Evolutionary conservation across 2,888 invertebrate species (phyloP).

Genomic region (Phengaris arion): DNA sequence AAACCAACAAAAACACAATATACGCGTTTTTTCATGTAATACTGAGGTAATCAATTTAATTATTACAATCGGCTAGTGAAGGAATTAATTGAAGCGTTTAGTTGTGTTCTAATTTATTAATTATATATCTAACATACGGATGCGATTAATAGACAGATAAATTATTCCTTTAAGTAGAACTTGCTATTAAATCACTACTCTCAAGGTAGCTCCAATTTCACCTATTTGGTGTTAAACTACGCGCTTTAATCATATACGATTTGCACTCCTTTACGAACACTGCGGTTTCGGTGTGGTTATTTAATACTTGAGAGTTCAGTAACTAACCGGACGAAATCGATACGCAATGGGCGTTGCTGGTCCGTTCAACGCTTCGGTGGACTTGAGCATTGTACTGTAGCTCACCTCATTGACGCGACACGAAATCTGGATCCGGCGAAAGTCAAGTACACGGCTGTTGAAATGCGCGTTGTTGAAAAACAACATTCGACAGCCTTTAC

Average conservation of each 20-base stretch:
- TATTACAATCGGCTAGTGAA: too few relatives aligned
- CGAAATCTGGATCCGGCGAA: conserved; percentile 70
- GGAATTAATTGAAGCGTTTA: too few relatives aligned
- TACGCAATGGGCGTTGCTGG: conserved; percentile 52
- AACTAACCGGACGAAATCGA: conserved; percentile 67
- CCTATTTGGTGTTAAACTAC: not conserved
- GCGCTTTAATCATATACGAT: conserved; percentile 1
- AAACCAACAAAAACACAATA: not conserved
- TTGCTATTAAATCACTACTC: too few relatives aligned
- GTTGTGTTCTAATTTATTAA: too few relatives aligned
- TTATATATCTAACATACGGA: too few relatives aligned
- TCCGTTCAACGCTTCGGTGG: conserved; percentile 64
- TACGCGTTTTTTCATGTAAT: too few relatives aligned
- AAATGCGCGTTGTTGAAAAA: conserved; percentile 51
- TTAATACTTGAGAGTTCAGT: conserved; percentile 53
- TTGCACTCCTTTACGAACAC: conserved; percentile 12
- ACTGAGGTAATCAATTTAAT: too few relatives aligned
- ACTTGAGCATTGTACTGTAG: conserved; percentile 60
- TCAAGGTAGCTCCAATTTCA: not conserved
- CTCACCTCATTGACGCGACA: conserved; percentile 72
- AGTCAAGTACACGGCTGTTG: conserved; percentile 71
- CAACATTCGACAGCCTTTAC: not conserved
- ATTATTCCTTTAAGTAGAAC: too few relatives aligned
- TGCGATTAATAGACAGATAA: too few relatives aligned
- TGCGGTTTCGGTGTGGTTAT: conserved; percentile 52